Base-by-base conservation (phyloP, 2,888 invertebrate species). In the Mantis religiosa region DNA sequence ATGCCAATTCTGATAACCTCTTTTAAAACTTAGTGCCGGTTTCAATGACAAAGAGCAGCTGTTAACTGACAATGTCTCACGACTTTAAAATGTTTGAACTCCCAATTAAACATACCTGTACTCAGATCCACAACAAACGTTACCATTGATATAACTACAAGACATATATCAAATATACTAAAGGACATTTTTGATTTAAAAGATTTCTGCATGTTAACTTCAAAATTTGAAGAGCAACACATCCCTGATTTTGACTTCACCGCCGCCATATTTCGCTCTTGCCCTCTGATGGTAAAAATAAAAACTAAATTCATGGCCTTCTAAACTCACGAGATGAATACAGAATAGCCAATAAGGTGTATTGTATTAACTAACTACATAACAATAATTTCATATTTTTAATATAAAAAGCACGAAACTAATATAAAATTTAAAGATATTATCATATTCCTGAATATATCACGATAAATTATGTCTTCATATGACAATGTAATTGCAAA, bases 41-140 rank as follows among this genome's bases (percentile, higher is more conserved):
- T 71, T 15, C 54, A 71, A 71, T 25, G 20, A 71, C 54, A 71
- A 71, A 71, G 54, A 71, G 34, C 30, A 85, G 85, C 41, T 28
- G 28, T 28, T 47, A 28, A 84, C n/a, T n/a, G 4, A 71, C 15
- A 25, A 28, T 34, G 41, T 84, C 25, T 15, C 85, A 27, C 41
- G 34, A 34, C 83, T 30, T 34, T 88, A 88, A 82, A 83, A 47
- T 4, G 47, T 47, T 41, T 14, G 83, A 89, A 86, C 87, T 89
- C 89, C 88, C 89, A 90, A 91, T 91, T 89, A 91, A 90, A 92
- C 92, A 92, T 92, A 95, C 95, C 95, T 93, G 95, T 95, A 89
- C 94, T 94, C 90, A 95, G 92, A 93, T 95, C 95, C 89, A 94
- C 94, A 91, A 95, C 92, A 92, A 95, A 95, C 88, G 95, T 94